Evolutionary conservation across 2,797 vertebrate species (phyloP), one percentile per base, ranked within the genome.

Genomic region (Centroberyx gerrardi): DNA sequence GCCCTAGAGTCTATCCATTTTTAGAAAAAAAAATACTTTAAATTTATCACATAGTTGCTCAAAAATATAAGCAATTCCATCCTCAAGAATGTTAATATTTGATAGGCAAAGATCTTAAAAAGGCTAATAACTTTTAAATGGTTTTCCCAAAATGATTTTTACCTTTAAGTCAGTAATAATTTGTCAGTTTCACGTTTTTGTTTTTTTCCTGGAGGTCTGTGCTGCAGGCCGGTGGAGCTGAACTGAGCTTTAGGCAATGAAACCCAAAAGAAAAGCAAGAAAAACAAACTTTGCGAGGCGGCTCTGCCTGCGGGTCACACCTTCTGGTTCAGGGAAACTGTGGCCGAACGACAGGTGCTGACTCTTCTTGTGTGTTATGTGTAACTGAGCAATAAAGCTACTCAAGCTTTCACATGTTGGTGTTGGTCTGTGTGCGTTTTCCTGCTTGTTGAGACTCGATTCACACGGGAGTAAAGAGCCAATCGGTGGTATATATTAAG

Each of bases 321-420:
- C 2, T 42, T 0, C 33, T 52, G 60, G 72, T 54, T 60, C 68
- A 71, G 67, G 65, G 38, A 75, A 66, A 74, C 17, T 54, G 64
- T 67, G 61, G 74, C 76, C 76, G 79, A 89, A 80, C 59, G 66
- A 83, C 53, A 77, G 33, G 2, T 64, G 63, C 53, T 76, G 66
- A 78, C 78, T 84, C 71, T 73, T 80, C 7, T 58, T n/a, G 14
- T 76, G 33, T 87, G 36, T 80, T 63, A 79, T 81, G 67, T 87
- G 70, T 76, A 80, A 33, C 46, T 71, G 68, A 85, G 60, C 59
- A 91, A 92, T 90, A 93, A 91, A 76, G 18, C 18, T 42, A 33
- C 56, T 65, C 54, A 74, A 86, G 78, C 77, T 81, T 86, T 81
- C 54, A 72, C 28, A 8, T 56, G 15, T 28, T 15, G 8, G 54